phyloP scores from a whole-genome alignment of 2,888 invertebrate genomes.

The Zygogramma bicolorata region DNA sequence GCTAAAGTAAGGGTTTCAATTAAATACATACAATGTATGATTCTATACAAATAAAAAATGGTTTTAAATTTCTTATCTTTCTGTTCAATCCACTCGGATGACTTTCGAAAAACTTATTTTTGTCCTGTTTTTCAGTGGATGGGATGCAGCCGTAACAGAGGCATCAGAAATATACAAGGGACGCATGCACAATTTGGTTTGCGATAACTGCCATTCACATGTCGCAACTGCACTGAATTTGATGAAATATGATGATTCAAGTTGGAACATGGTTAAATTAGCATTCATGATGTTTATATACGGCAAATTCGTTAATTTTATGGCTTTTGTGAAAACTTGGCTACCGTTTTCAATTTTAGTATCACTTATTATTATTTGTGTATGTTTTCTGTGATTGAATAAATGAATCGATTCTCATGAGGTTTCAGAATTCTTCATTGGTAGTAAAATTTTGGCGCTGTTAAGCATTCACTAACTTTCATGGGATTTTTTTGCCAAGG shows the following conservation, averaged over 20 bases:
- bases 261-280: slow-evolving; percentile 95
- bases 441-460: too few relatives aligned
- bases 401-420: background rate
- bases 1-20: too few relatives aligned
- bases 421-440: too few relatives aligned
- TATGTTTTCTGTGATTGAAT: slow-evolving; percentile 18
- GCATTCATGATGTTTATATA: slow-evolving; percentile 81
- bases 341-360: slow-evolving; percentile 76
- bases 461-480: too few relatives aligned
- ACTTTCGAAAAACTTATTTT: background rate
- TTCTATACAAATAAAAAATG: too few relatives aligned
- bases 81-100: too few relatives aligned
- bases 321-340: slow-evolving; percentile 85
- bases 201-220: slow-evolving; percentile 99
- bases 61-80: too few relatives aligned
- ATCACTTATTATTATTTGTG: slow-evolving; percentile 53
- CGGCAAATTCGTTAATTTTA: slow-evolving; percentile 84
- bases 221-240: slow-evolving; percentile 92
- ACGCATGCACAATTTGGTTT: slow-evolving; percentile 94
- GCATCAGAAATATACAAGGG: slow-evolving; percentile 95
- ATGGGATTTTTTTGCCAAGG: too few relatives aligned
- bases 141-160: slow-evolving; percentile 90
- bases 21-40: too few relatives aligned
- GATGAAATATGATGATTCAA: slow-evolving; percentile 86
- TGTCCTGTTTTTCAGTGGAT: slow-evolving; percentile 69